Conservation (phyloP, 2,888 invertebrate genomes). For the Acleris laterana region DNA sequence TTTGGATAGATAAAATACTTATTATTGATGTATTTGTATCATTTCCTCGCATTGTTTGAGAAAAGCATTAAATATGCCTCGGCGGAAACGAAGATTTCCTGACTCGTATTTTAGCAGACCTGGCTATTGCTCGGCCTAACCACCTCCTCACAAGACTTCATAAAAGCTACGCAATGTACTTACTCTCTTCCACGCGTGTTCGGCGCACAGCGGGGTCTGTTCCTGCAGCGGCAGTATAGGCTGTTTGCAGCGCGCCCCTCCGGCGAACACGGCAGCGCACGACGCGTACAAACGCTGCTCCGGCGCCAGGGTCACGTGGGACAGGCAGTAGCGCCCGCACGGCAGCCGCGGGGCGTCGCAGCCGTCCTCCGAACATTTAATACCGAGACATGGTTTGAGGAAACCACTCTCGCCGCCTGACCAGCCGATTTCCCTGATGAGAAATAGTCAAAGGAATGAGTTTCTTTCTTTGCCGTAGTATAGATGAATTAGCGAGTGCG, state of each 20-base stretch:
- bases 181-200: constrained; percentile 92
- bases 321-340: constrained; percentile 91
- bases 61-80: too few relatives aligned
- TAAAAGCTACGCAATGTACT: constrained; percentile 40
- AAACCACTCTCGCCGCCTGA: constrained; percentile 66
- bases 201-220: constrained; percentile 92
- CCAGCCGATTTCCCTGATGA: constrained; percentile 62
- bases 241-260: constrained; percentile 75
- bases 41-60: too few relatives aligned
- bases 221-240: constrained; percentile 75
- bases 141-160: too few relatives aligned
- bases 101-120: too few relatives aligned
- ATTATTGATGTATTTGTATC: too few relatives aligned
- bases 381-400: constrained; percentile 39
- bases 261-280: constrained; percentile 80
- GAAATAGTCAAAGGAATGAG: constrained; percentile 2
- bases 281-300: constrained; percentile 89
- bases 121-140: too few relatives aligned
- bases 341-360: constrained; percentile 85
- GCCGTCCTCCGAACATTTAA: constrained; percentile 57
- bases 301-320: constrained; percentile 93
- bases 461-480: too few relatives aligned
- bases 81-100: too few relatives aligned
- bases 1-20: too few relatives aligned
- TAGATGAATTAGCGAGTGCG: too few relatives aligned